Percentiles rank a stretch among this genome's conserved stretches.
phyloP scores from a whole-genome alignment of 2,113 vertebrate genomes.

The Dicrurus megarhynchus region DNA sequence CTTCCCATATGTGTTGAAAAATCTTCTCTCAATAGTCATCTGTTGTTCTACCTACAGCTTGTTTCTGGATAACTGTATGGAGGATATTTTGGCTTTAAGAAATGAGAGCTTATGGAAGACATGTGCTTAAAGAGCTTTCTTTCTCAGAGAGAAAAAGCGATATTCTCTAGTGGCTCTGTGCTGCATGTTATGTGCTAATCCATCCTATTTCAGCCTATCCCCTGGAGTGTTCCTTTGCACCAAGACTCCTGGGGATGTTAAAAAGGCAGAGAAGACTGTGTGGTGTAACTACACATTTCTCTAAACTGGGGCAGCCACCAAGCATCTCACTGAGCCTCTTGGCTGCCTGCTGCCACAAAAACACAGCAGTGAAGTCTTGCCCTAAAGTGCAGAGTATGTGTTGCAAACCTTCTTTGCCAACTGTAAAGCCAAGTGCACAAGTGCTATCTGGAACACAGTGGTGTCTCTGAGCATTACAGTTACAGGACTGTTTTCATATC shows the following conservation, averaged over 20 bases:
- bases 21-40: not conserved
- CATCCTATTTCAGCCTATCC: not conserved
- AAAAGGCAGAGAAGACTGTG: not conserved
- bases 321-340: not conserved
- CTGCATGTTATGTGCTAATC: not conserved
- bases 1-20: not conserved
- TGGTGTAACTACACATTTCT: not conserved
- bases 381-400: not conserved
- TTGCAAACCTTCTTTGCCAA: not conserved
- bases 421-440: not conserved
- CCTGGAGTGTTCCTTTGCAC: not conserved
- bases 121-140: not conserved
- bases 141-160: not conserved
- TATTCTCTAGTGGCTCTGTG: not conserved
- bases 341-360: not conserved
- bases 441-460: not conserved
- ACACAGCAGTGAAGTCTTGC: rapidly evolving
- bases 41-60: not conserved
- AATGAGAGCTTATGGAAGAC: not conserved
- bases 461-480: not conserved
- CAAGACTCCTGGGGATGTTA: not conserved
- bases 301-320: not conserved
- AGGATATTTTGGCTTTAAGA: not conserved
- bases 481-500: not conserved
- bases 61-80: not conserved